Evolutionary conservation across 30 jellyfish, hydroid and myxozoan species (phyloP).

Genomic region (Turritopsis dohrnii): DNA sequence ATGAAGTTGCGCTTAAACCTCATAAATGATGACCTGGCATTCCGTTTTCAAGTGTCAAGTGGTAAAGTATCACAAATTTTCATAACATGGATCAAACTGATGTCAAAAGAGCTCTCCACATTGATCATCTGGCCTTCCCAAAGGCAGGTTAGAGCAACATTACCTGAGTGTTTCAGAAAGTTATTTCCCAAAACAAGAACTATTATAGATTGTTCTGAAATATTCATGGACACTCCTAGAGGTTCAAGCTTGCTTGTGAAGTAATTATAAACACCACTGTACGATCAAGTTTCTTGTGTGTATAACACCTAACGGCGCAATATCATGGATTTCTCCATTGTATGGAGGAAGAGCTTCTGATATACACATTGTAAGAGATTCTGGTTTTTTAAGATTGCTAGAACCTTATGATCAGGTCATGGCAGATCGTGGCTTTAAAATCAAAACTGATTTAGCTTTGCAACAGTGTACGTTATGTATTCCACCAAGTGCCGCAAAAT

Average conservation of each 20-base stretch:
- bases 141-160: constrained; percentile 34
- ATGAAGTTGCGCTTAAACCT: constrained; percentile 21
- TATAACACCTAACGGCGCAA: constrained; percentile 61
- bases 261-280: constrained; percentile 59
- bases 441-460: constrained; percentile 33
- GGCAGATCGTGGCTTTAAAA: constrained; percentile 76
- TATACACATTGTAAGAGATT: constrained; percentile 34
- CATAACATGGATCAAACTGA: no score
- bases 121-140: constrained; percentile 67
- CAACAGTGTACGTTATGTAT: constrained; percentile 37
- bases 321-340: constrained; percentile 56
- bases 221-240: constrained; percentile 59
- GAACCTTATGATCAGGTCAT: constrained; percentile 47
- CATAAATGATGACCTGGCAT: constrained; percentile 12
- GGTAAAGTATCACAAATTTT: no score
- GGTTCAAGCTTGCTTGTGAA: constrained; percentile 37
- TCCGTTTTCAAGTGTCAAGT: neutral
- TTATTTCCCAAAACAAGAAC: constrained; percentile 42
- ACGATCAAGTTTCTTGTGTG: constrained; percentile 53
- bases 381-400: constrained; percentile 32
- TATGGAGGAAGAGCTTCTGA: constrained; percentile 74
- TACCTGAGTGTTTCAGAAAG: constrained; percentile 46
- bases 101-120: no score
- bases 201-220: constrained; percentile 59
- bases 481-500: constrained; percentile 57